Evolutionary conservation across 2,113 vertebrate species (phyloP).

Genomic region (Anarrhichthys ocellatus): DNA sequence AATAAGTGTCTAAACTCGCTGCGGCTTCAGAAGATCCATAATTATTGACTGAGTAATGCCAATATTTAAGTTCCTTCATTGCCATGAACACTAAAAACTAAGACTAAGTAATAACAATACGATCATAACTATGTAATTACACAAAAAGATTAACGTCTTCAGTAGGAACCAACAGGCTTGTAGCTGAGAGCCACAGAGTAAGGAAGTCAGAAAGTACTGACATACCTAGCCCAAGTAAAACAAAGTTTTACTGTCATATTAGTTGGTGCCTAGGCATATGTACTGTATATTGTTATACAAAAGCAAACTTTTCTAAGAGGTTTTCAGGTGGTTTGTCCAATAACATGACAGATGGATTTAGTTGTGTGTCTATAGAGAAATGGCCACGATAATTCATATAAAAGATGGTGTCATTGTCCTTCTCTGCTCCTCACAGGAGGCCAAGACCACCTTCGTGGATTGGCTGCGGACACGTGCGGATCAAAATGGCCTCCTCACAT

Average conservation of each 20-base stretch:
- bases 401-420: background rate
- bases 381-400: background rate
- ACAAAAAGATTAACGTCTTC: background rate
- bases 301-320: background rate
- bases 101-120: too few species aligned
- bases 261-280: background rate
- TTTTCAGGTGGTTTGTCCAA: background rate
- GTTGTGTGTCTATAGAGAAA: background rate
- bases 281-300: background rate
- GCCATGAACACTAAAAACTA: background rate
- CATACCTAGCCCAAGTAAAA: background rate
- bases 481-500: conserved; percentile 73
- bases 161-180: background rate
- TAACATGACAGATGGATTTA: background rate
- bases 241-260: background rate
- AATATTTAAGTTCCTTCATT: background rate
- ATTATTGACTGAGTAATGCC: background rate
- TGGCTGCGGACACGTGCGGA: conserved; percentile 80
- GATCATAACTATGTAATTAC: background rate
- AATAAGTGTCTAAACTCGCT: background rate
- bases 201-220: background rate
- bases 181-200: too few species aligned
- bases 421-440: conserved; percentile 59
- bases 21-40: background rate
- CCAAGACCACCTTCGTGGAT: conserved; percentile 73